Conservation (phyloP, 2,797 vertebrate species). For the Pelobates cultripes region DNA sequence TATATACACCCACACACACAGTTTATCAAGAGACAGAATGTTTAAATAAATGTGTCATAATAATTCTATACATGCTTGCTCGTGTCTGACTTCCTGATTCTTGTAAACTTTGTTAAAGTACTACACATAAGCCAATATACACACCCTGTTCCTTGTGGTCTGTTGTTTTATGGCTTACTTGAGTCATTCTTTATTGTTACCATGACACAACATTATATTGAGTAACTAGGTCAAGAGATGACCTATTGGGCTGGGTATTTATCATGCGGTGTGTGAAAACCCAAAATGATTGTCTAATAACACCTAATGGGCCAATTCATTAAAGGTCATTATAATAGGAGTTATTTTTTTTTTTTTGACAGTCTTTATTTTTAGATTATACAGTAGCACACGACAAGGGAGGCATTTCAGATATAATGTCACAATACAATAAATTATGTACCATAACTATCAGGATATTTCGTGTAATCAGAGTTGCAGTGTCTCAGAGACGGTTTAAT, state of each 20-base stretch:
- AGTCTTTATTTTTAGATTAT: too few species aligned
- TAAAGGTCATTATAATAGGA: too few species aligned
- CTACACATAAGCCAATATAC: slow-evolving; percentile 26
- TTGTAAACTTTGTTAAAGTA: slow-evolving; percentile 21
- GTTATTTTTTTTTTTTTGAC: too few species aligned
- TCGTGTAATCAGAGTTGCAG: too few species aligned
- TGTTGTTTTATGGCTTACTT: slow-evolving; percentile 3
- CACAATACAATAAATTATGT: too few species aligned
- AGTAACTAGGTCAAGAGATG: slow-evolving; percentile 8
- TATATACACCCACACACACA: too few species aligned
- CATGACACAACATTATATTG: background rate
- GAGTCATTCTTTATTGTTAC: slow-evolving; percentile 11
- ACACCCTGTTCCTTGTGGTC: background rate
- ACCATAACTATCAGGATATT: too few species aligned
- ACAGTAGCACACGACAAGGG: too few species aligned
- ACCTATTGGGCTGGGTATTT: background rate
- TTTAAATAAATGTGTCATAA: slow-evolving; percentile 5
- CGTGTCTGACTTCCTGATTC: slow-evolving; percentile 33
- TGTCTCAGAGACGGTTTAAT: too few species aligned
- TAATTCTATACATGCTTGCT: slow-evolving; percentile 28
- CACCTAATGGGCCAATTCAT: background rate
- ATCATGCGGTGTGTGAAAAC: background rate
- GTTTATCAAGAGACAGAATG: background rate
- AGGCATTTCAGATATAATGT: too few species aligned
- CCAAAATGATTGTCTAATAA: background rate